Evolutionary conservation across 1,140 invertebrate genomes (phyloP).

Genomic region (Ceratosolen fusciceps): DNA sequence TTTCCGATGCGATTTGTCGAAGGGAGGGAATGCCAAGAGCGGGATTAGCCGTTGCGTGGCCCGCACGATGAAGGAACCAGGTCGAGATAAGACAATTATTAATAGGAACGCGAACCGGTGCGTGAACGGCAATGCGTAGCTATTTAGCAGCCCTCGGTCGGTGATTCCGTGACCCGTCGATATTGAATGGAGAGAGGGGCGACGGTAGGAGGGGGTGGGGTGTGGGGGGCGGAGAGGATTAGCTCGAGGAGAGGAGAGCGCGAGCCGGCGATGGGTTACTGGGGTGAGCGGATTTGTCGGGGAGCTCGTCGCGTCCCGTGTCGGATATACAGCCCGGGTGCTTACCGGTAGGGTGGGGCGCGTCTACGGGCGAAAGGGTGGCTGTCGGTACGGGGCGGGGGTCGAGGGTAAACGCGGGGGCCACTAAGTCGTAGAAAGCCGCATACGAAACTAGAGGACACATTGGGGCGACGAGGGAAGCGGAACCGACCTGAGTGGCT

Average conservation of each 20-base stretch:
- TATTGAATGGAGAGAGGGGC: slow-evolving; percentile 38
- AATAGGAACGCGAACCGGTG: not conserved
- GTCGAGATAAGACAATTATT: slow-evolving; percentile 27
- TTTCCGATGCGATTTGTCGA: too few species aligned
- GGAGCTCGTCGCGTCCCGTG: slow-evolving; percentile 56
- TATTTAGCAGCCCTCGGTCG: slow-evolving; percentile 69
- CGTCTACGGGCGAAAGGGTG: not conserved
- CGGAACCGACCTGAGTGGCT: slow-evolving; percentile 6
- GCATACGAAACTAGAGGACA: slow-evolving; percentile 31
- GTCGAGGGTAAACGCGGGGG: not conserved
- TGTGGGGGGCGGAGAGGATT: not conserved
- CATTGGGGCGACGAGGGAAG: not conserved
- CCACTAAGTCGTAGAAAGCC: slow-evolving; percentile 15
- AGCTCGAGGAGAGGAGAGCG: not conserved
- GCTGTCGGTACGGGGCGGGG: too few species aligned
- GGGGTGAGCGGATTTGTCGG: slow-evolving; percentile 51
- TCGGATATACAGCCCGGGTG: slow-evolving; percentile 37
- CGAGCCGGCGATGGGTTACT: slow-evolving; percentile 11
- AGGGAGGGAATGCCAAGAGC: too few species aligned
- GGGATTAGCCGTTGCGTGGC: too few species aligned
- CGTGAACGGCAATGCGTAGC: slow-evolving; percentile 39
- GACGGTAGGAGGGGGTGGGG: too few species aligned
- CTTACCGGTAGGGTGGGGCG: not conserved
- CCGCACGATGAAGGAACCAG: too few species aligned
- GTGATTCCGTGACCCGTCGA: slow-evolving; percentile 65